Percentiles rank a stretch among this genome's conserved stretches.
phyloP scores from a whole-genome alignment of 2,888 invertebrate species.

The Cheilosia impressa region DNA sequence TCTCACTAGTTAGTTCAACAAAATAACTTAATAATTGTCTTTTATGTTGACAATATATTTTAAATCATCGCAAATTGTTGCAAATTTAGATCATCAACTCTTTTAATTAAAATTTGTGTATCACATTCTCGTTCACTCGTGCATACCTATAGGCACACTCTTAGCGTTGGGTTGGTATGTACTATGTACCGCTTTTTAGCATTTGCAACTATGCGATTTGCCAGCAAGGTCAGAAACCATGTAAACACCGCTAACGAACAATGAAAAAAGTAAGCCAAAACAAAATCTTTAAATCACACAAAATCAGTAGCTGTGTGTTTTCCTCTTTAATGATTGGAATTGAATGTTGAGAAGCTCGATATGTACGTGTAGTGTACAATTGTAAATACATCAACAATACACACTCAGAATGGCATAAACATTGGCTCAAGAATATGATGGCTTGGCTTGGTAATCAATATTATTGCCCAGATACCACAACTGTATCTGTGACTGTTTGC shows the following conservation, averaged over 20 bases:
- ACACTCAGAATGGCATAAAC: too few relatives aligned
- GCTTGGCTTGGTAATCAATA: too few relatives aligned
- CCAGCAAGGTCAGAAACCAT: constrained; percentile 22
- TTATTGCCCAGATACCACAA: too few relatives aligned
- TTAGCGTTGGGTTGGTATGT: not conserved
- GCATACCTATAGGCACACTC: not conserved
- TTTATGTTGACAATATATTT: not conserved
- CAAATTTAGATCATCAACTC: not conserved
- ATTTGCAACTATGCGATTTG: constrained; percentile 9
- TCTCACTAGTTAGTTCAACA: not conserved
- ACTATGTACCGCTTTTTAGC: not conserved
- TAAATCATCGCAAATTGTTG: not conserved
- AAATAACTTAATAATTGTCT: not conserved
- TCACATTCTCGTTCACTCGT: not conserved
- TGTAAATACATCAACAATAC: too few relatives aligned
- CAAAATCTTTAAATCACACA: too few relatives aligned
- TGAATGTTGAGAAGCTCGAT: too few relatives aligned
- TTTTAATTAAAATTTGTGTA: not conserved
- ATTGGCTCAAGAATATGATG: too few relatives aligned
- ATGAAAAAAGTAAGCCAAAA: not conserved
- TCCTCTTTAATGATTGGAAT: not conserved
- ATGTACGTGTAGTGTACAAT: too few relatives aligned
- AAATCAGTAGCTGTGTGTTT: not conserved
- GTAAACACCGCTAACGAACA: constrained; percentile 21
- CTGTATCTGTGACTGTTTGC: too few relatives aligned